These are phyloP conservation scores for Cygnus buccinator DNA, from an alignment of 2,113 vertebrate genomes.

Conservation along the genomic window DNA sequence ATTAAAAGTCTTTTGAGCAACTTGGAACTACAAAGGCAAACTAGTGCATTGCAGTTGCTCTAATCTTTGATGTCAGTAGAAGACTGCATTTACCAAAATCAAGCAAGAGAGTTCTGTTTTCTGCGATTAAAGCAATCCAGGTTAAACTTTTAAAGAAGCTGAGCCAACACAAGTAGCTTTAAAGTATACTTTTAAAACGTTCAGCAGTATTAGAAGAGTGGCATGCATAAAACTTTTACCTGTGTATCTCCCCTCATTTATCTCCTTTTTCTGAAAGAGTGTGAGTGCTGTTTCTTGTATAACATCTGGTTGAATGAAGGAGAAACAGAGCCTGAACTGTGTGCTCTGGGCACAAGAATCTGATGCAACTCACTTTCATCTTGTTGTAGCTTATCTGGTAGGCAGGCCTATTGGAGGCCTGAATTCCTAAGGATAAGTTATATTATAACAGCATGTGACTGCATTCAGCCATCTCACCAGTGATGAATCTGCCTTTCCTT, in stretches of 20 bases:
- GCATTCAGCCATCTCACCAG: constrained; percentile 66
- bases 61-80: constrained; percentile 66
- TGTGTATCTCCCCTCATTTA: constrained; percentile 19
- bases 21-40: constrained; percentile 59
- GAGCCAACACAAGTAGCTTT: constrained; percentile 17
- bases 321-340: constrained; percentile 27
- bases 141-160: constrained; percentile 68
- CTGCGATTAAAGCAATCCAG: constrained; percentile 53
- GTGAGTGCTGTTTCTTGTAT: neutral
- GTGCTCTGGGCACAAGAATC: constrained; percentile 48
- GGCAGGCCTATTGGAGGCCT: constrained; percentile 68
- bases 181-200: constrained; percentile 41
- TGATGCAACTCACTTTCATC: constrained; percentile 63
- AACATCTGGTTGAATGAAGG: constrained; percentile 52
- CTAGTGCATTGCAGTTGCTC: constrained; percentile 46
- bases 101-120: constrained; percentile 61
- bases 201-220: constrained; percentile 62
- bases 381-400: constrained; percentile 61
- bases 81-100: constrained; percentile 64
- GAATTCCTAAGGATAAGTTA: constrained; percentile 74
- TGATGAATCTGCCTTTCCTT: constrained; percentile 51
- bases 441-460: constrained; percentile 61
- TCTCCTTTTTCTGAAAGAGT: constrained; percentile 22
- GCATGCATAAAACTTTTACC: constrained; percentile 70
- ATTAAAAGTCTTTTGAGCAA: constrained; percentile 45